Conservation (phyloP, 2,888 invertebrate species). For the Cheilosia scutellata region DNA sequence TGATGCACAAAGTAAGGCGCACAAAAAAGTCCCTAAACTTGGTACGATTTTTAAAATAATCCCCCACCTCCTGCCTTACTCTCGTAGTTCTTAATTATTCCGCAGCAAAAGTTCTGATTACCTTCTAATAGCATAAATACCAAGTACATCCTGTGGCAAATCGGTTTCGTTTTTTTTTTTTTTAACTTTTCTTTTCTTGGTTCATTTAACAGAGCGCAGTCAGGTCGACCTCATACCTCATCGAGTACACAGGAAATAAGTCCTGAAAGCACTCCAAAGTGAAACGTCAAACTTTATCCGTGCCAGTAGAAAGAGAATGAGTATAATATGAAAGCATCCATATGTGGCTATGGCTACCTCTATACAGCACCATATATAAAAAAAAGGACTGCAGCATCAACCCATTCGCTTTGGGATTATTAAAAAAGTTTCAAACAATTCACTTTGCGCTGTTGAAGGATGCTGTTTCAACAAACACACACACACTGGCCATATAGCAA, state of each 20-base stretch:
- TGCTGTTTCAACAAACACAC: slow-evolving; percentile 25
- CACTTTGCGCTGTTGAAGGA: slow-evolving; percentile 36
- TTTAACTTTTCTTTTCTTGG: not conserved
- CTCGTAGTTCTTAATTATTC: not conserved
- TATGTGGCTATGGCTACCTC: not conserved
- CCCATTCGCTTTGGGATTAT: slow-evolving; percentile 42
- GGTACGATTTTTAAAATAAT: not conserved
- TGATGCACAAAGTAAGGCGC: no score
- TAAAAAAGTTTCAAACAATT: slow-evolving; percentile 56
- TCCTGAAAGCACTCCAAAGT: slow-evolving; percentile 39
- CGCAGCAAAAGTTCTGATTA: not conserved
- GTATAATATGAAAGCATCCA: not conserved
- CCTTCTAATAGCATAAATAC: slow-evolving; percentile 13
- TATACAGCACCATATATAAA: no score
- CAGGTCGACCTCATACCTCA: slow-evolving; percentile 14
- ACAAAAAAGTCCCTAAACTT: no score
- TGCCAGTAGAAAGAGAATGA: not conserved
- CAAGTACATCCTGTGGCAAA: slow-evolving; percentile 3
- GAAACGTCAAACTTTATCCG: slow-evolving; percentile 51
- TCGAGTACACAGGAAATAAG: slow-evolving; percentile 18
- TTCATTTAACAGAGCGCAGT: slow-evolving; percentile 17
- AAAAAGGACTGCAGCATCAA: no score
- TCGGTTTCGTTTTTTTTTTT: not conserved
- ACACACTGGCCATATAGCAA: not conserved
- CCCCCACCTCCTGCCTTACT: not conserved